Base-by-base conservation (phyloP, 2,797 vertebrate species). In the Cryptoprocta ferox region DNA sequence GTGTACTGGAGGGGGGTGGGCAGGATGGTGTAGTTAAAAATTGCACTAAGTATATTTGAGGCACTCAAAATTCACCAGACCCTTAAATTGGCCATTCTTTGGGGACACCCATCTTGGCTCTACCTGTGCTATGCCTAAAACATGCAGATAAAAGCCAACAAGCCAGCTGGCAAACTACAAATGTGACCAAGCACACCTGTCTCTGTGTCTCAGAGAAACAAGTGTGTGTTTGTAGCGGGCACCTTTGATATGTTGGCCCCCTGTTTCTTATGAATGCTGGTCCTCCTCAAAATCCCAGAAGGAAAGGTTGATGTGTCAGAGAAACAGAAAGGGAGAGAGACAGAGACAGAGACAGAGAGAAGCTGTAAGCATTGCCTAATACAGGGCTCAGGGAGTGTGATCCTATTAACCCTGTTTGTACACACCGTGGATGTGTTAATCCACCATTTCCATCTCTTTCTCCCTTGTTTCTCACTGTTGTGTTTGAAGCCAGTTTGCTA, bases 1-100 rank as follows among this genome's bases (percentile, higher is more conserved):
- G 35, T 1, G 4, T 32, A 7, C 35, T 42, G 6, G 16, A 6
- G 2, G 56, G 5, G 42, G 53, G 4, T 1, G 11, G 4, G 30
- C 61, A 24, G 32, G 35, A 48, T 2, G 26, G 71, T 75, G 28
- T 37, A 39, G 0, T 48, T 12, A 53, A 32, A 56, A 56, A 66
- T 30, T 18, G 39, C 11, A 24, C 19, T 13, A 5, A 11, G 2
- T 37, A 8, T 19, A 37, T 35, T 21, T 59, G 21, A 66, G 42
- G 5, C 3, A 21, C 6, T 63, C 59, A 86, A 39, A 70, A 71
- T 45, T 48, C 73, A 56, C 45, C 15, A 32, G 21, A 3, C 32
- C 32, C 24, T 61, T 68, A 63, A 32, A 12, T 2, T 28, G 45
- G 15, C 16, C 45, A 32, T 26, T 68, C 32, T 18, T 14, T 11